Evolutionary conservation across 2,888 invertebrate species (phyloP).

Genomic region (Stenolophus ochropezus): DNA sequence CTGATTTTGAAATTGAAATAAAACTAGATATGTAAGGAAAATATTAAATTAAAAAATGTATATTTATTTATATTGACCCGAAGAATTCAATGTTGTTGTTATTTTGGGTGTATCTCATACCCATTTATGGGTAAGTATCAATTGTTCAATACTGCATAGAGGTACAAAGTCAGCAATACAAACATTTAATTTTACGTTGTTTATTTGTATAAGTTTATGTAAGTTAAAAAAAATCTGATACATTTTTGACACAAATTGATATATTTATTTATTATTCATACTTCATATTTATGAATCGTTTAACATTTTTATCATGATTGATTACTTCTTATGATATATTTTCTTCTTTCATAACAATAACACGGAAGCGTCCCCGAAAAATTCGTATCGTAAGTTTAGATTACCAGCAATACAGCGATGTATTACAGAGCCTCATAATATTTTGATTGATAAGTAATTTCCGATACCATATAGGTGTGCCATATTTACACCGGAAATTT

Average conservation of each 20-base stretch:
- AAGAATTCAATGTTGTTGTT: too few relatives aligned
- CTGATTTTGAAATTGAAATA: too few relatives aligned
- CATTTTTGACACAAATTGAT: neutral
- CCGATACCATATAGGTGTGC: slow-evolving; percentile 14
- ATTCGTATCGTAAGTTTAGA: neutral
- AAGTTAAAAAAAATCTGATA: too few relatives aligned
- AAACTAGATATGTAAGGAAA: too few relatives aligned
- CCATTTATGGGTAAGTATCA: too few relatives aligned
- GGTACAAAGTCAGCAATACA: too few relatives aligned
- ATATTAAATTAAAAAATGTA: too few relatives aligned
- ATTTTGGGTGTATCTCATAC: too few relatives aligned
- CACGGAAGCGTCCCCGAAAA: neutral
- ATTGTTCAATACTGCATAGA: too few relatives aligned
- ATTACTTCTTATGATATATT: neutral
- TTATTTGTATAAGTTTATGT: too few relatives aligned
- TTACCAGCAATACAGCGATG: slow-evolving; percentile 1
- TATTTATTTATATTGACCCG: too few relatives aligned
- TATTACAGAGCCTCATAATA: slow-evolving; percentile 5
- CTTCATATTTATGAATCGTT: neutral
- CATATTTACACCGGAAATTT: slow-evolving; percentile 19
- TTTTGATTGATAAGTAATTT: slow-evolving; percentile 46
- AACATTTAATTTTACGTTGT: too few relatives aligned
- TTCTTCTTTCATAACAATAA: neutral
- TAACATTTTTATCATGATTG: neutral
- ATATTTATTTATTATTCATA: neutral